Base-by-base conservation (phyloP, 2,113 vertebrate genomes). In the Corythoichthys intestinalis region DNA sequence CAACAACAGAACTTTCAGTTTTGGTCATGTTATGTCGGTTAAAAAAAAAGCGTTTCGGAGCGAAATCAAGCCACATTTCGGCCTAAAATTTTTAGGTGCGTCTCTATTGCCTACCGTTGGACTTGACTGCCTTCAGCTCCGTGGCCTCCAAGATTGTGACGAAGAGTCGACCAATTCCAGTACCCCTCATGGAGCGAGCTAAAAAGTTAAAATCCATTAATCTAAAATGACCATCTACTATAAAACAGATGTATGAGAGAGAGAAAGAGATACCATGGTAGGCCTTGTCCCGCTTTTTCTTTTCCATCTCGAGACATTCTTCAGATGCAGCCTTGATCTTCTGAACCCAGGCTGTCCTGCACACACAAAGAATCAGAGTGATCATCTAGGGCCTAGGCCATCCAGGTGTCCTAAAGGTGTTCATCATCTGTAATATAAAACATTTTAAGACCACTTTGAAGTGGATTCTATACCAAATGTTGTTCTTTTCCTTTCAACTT, bases 311-410 rank as follows among this genome's bases (percentile, higher is more conserved):
- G 0, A 99, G 92, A 78, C 94, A 98, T 28, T 95, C 92, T 83
- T 99, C 97, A 0, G 97, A 98, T 0, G 95, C 95, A 0, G 89
- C 91, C 86, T 98, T 99, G 85, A 98, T 96, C 86, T 98, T 99
- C 90, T 99, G 97, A 78, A 98, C 95, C 97, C 97, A 99, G 50
- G 96, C 94, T 2, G 96, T 98, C 77, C 97, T 98, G 74, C 44
- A 59, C 61, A 58, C 54, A 64, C 63, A 78, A 11, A 78, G 15
- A 56, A 17, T 61, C 28, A 65, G 9, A 66, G 39, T 4, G 14
- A 62, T 63, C 0, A 41, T 59, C 56, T 57, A 61, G 38, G 39
- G 20, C 9, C 41, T 44, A 44, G 6, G 41, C 41, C 41, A 44
- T 5, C 9, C 3, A 44, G 41, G 41, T 5, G 1, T 41, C 39